These are phyloP conservation scores for Vanessa atalanta DNA, from an alignment of 1,140 invertebrate genomes.

Conservation along the genomic window DNA sequence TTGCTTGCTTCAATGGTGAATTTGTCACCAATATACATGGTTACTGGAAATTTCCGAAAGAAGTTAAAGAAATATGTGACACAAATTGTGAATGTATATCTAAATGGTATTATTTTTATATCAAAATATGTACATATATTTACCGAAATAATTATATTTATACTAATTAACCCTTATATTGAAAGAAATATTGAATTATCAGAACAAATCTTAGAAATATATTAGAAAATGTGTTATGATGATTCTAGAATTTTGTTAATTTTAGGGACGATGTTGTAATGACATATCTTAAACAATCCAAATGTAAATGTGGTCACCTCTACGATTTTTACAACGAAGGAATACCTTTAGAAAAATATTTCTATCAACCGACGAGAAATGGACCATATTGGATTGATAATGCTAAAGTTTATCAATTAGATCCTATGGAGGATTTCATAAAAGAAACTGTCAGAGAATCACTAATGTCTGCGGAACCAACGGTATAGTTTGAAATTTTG, in stretches of 20 bases:
- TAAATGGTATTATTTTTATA: slow-evolving; percentile 50
- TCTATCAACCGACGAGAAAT: slow-evolving; percentile 55
- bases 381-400: slow-evolving; percentile 56
- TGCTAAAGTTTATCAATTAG: slow-evolving; percentile 67
- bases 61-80: slow-evolving; percentile 53
- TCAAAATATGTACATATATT: too few relatives aligned
- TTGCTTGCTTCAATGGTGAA: slow-evolving; percentile 35
- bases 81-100: slow-evolving; percentile 53
- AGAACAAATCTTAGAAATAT: too few relatives aligned
- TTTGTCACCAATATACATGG: slow-evolving; percentile 50
- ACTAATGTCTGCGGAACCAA: slow-evolving; percentile 51
- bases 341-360: slow-evolving; percentile 59
- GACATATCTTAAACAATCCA: slow-evolving; percentile 59
- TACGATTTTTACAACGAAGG: slow-evolving; percentile 63
- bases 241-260: neutral
- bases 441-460: slow-evolving; percentile 56
- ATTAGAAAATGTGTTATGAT: neutral
- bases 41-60: slow-evolving; percentile 61
- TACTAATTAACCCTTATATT: neutral
- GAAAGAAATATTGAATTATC: too few relatives aligned
- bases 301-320: slow-evolving; percentile 68
- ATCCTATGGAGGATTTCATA: slow-evolving; percentile 67
- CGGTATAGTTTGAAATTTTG: slow-evolving; percentile 41
- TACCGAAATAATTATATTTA: neutral
- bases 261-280: slow-evolving; percentile 55